Evolutionary conservation across 2,113 vertebrate species (phyloP), one percentile per base, ranked within the genome.

Genomic region (Anseranas semipalmata): DNA sequence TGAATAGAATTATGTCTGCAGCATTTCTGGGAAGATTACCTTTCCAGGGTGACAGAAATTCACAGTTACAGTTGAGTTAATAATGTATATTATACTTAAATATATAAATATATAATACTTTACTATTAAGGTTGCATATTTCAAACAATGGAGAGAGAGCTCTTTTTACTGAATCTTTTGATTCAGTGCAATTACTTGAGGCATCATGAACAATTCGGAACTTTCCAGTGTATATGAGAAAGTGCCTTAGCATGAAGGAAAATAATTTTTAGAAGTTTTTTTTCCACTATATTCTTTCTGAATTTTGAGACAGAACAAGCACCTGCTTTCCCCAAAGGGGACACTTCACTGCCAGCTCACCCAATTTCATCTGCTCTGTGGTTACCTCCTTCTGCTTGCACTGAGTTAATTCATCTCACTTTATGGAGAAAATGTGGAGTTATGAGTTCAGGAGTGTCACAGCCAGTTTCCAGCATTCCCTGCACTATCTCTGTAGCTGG

Each of bases 401-500:
- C n/a, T 27, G n/a, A 43, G 15, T 66, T 2, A 0, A 37, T 82
- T 65, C 13, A 55, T 18, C 21, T 77, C n/a, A n/a, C n/a, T 82
- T 70, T 33, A 32, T 30, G 27, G 74, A 68, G 32, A 62, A 80
- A 75, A 80, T 9, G 22, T 80, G 19, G 18, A 67, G 39, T 63
- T 50, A 18, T 2, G 6, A n/a, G 27, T 58, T 74, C 43, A 63
- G 11, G 7, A 68, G 15, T 11, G 28, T 58, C 62, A 56, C 11
- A 62, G 17, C 1, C 32, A n/a, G 7, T 22, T 89, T 93, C 55
- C 60, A 75, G 28, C 16, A 16, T 45, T 75, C 19, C 10, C 35
- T 50, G 14, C 4, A 7, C 11, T 50, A 8, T 43, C 20, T 73
- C n/a, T 0, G 0, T 48, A 60, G 33, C 25, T 66, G 30, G 33